phyloP scores from a whole-genome alignment of 2,888 invertebrate genomes.

The Ischnus inquisitorius region DNA sequence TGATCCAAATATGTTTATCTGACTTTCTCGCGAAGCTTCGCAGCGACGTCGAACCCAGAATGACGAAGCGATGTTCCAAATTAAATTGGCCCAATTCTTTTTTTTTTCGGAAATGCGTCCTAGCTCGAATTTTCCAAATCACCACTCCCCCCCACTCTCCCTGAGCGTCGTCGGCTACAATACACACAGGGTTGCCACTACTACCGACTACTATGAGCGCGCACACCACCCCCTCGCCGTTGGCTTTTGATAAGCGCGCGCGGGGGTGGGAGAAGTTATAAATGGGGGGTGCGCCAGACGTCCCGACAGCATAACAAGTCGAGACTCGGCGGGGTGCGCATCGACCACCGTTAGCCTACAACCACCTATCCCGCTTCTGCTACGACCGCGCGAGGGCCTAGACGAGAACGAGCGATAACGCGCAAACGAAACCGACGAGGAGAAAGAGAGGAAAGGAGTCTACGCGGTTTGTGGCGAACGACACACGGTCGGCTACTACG shows the following conservation, averaged over 20 bases:
- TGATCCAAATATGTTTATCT: too few relatives aligned
- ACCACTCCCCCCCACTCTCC: background rate
- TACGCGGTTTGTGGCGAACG: constrained; percentile 45
- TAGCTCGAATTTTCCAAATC: too few relatives aligned
- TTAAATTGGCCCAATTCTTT: too few relatives aligned
- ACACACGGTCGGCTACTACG: constrained; percentile 36
- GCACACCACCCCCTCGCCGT: constrained; percentile 49
- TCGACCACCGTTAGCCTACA: constrained; percentile 59
- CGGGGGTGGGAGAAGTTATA: constrained; percentile 79
- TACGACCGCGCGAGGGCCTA: constrained; percentile 11
- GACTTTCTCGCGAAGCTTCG: too few relatives aligned
- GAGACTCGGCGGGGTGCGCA: constrained; percentile 76
- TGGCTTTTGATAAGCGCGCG: constrained; percentile 71
- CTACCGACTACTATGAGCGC: constrained; percentile 48
- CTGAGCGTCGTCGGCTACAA: constrained; percentile 35
- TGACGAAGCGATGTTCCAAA: too few relatives aligned
- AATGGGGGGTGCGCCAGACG: constrained; percentile 77
- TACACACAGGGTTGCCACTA: constrained; percentile 35
- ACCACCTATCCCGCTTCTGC: background rate
- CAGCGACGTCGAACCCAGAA: too few relatives aligned
- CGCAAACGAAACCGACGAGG: constrained; percentile 50
- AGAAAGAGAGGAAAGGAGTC: constrained; percentile 39
- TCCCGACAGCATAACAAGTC: constrained; percentile 80
- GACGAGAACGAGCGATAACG: constrained; percentile 51
- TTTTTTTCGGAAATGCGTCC: too few relatives aligned